A percentile compares a stretch with the other conserved stretches of the same genome.
phyloP scores from a whole-genome alignment of 2,113 vertebrate species.

The Nothobranchius kuhntae region DNA sequence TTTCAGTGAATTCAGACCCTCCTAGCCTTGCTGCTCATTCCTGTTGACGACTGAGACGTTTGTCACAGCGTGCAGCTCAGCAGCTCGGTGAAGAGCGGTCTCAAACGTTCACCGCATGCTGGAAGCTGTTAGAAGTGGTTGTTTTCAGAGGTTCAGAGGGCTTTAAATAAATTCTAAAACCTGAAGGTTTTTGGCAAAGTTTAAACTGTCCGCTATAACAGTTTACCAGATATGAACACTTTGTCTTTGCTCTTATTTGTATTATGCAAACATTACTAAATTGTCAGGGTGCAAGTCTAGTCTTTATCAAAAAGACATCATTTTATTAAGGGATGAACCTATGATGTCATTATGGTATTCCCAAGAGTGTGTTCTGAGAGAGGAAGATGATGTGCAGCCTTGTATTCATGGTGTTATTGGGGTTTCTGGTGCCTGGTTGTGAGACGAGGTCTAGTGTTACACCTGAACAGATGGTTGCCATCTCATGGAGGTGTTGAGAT shows the following conservation, averaged over 20 bases:
- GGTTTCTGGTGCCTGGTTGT: background rate
- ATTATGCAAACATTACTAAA: too few species aligned
- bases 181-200: background rate
- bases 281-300: background rate
- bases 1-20: background rate
- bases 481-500: slow-evolving; percentile 58
- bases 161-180: background rate
- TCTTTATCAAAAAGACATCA: background rate
- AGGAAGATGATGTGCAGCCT: background rate
- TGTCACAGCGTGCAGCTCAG: background rate
- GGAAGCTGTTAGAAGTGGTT: background rate
- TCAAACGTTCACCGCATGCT: slow-evolving; percentile 1
- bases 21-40: slow-evolving; percentile 2
- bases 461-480: slow-evolving; percentile 29
- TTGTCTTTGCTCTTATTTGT: too few species aligned
- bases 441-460: slow-evolving; percentile 15
- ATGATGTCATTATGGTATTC: background rate
- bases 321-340: background rate
- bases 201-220: too few species aligned
- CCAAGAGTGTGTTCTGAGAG: background rate
- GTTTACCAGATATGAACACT: too few species aligned
- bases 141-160: background rate
- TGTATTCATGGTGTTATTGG: background rate
- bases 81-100: background rate
- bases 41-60: background rate